A percentile compares a stretch with the other conserved stretches of the same genome.
Evolutionary conservation across 2,888 invertebrate genomes (phyloP).

Genomic region (Eledone cirrhosa): DNA sequence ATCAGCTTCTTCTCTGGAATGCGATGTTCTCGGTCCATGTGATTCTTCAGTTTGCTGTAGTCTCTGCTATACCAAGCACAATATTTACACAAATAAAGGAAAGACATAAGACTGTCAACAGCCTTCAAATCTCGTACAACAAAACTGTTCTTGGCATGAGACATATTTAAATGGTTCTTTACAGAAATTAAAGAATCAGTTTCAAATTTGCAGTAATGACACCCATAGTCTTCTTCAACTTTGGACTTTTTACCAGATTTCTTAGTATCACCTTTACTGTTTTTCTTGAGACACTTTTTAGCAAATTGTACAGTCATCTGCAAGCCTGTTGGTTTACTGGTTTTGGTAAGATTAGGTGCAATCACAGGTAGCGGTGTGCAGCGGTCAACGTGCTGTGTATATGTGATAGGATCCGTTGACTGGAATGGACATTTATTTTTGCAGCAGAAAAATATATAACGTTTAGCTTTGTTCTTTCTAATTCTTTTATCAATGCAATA

Average conservation of each 20-base stretch:
- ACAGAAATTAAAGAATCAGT: conserved; percentile 45
- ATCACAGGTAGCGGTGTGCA: conserved; percentile 46
- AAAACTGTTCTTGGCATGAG: conserved; percentile 38
- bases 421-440: conserved; percentile 48
- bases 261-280: conserved; percentile 10
- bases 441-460: conserved; percentile 52
- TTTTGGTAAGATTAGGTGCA: neutral
- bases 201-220: conserved; percentile 45
- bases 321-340: conserved; percentile 28
- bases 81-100: conserved; percentile 45
- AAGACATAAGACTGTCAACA: conserved; percentile 35
- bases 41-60: conserved; percentile 38
- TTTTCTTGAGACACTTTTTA: conserved; percentile 16
- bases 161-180: conserved; percentile 47
- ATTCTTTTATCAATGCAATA: conserved; percentile 43
- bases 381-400: conserved; percentile 45
- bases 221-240: conserved; percentile 45
- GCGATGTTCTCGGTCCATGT: conserved; percentile 39
- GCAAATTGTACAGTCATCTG: conserved; percentile 25
- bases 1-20: conserved; percentile 19
- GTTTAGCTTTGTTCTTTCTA: conserved; percentile 41
- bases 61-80: conserved; percentile 48
- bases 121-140: conserved; percentile 42
- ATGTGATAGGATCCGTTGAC: conserved; percentile 45
- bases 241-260: conserved; percentile 31